Base-by-base conservation (phyloP, 2,113 vertebrate species). In the Aegithalos caudatus region DNA sequence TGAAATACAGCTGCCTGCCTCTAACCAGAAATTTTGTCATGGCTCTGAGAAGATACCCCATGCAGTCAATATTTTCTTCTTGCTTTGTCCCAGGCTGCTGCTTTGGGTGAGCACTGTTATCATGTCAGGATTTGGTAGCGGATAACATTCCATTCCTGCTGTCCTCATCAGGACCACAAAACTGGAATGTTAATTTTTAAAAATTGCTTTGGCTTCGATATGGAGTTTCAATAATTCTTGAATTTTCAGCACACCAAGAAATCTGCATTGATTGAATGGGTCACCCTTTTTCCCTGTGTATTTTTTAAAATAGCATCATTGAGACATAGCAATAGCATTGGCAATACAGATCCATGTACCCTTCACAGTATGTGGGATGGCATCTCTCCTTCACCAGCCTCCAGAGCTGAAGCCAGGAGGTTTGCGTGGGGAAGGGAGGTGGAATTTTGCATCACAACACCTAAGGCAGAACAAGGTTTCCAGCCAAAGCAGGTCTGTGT, bases 101-200 rank as follows among this genome's bases (percentile, higher is more conserved):
- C 31, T 86, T 50, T 4, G 11, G 79, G 53, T 65, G 42, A 90
- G 45, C 0, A 0, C 29, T 21, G 23, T 80, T 88, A 83, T 53
- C 54, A 72, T 0, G 0, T 80, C 58, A 83, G n/a, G 86, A 47
- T 47, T 61, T 1, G 0, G 90, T 88, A 82, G 76, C 3, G 0
- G 88, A 88, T 82, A 93, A 82, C 51, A 77, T 94, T 95, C 94
- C 74, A 93, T 94, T 93, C 85, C 80, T 64, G 17, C 78, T 93
- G 71, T 65, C 66, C 62, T 90, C 0, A 0, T 91, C 92, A 93
- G 87, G 74, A 93, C 70, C 66, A 76, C 70, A 76, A 91, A 93
- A 85, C 12, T 0, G 0, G 66, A 79, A 71, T 51, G 81, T 71
- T 85, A 94, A 85, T 82, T 76, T 47, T 47, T 82, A 25, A 82